phyloP scores from a whole-genome alignment of 2,113 vertebrate species.

The Menura novaehollandiae region DNA sequence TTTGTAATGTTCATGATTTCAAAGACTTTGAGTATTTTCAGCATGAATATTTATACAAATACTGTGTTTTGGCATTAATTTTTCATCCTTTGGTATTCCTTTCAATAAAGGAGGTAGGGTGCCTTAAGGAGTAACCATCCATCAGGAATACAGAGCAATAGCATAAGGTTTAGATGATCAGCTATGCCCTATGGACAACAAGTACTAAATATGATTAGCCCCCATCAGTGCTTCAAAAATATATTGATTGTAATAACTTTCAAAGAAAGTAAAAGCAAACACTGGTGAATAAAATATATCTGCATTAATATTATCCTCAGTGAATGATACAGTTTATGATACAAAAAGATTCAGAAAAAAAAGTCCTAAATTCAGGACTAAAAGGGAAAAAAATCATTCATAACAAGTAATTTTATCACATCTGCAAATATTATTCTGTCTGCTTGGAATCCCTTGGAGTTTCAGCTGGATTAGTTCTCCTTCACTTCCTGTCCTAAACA shows the following conservation, averaged over 20 bases:
- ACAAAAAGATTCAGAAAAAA: background rate
- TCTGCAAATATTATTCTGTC: constrained; percentile 48
- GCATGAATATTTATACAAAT: background rate
- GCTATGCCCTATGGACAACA: background rate
- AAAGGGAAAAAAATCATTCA: background rate
- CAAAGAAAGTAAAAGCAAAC: background rate
- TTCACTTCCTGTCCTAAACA: constrained; percentile 46
- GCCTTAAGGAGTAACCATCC: background rate
- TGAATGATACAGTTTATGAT: background rate
- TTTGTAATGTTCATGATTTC: background rate
- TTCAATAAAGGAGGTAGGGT: background rate
- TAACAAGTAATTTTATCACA: constrained; percentile 17
- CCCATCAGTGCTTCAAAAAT: background rate
- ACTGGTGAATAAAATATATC: background rate
- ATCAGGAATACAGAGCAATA: background rate
- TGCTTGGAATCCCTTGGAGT: constrained; percentile 26
- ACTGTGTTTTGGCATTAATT: background rate
- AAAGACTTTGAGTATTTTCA: background rate
- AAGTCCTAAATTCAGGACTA: background rate
- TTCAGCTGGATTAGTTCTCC: constrained; percentile 45
- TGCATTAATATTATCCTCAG: background rate
- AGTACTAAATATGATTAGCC: background rate
- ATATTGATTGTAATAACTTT: background rate
- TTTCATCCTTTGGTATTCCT: background rate
- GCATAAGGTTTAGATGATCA: background rate